Evolutionary conservation across 1,140 invertebrate genomes (phyloP).

Genomic region (Sarcophaga bullata): DNA sequence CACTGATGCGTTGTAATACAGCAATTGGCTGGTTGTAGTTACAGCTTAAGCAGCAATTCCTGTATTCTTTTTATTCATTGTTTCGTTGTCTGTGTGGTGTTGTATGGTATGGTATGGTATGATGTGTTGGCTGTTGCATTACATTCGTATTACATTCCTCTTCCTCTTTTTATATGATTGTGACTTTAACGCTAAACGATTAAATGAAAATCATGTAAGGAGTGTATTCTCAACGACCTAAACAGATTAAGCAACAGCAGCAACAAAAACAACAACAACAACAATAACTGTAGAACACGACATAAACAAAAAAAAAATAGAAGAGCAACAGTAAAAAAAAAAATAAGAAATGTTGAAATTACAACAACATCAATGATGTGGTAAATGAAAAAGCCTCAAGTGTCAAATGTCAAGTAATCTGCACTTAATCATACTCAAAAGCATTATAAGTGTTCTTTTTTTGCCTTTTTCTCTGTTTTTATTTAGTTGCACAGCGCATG

Average conservation of each 20-base stretch:
- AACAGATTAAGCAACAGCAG: constrained; percentile 10
- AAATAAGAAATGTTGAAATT: neutral
- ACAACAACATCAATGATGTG: constrained; percentile 20
- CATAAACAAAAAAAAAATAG: no score
- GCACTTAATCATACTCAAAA: constrained; percentile 40
- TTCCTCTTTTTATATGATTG: neutral
- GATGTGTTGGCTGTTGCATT: no score
- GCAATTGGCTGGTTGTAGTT: no score
- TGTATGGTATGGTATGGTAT: no score
- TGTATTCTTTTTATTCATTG: no score
- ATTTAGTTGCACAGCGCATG: neutral
- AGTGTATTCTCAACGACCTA: constrained; percentile 8
- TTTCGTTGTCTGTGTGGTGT: no score
- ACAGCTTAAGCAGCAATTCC: no score
- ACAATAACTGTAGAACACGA: neutral
- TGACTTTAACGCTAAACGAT: constrained; percentile 24
- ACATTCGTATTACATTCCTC: no score
- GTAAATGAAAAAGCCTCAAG: constrained; percentile 34
- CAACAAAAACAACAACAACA: neutral
- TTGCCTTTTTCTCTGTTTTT: neutral
- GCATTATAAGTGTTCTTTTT: constrained; percentile 27
- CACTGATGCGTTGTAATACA: no score
- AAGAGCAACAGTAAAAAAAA: no score
- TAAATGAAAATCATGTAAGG: constrained; percentile 19
- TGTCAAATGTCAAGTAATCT: constrained; percentile 40